Evolutionary conservation across 1,140 invertebrate genomes (phyloP).

Genomic region (Hyles vespertilio): DNA sequence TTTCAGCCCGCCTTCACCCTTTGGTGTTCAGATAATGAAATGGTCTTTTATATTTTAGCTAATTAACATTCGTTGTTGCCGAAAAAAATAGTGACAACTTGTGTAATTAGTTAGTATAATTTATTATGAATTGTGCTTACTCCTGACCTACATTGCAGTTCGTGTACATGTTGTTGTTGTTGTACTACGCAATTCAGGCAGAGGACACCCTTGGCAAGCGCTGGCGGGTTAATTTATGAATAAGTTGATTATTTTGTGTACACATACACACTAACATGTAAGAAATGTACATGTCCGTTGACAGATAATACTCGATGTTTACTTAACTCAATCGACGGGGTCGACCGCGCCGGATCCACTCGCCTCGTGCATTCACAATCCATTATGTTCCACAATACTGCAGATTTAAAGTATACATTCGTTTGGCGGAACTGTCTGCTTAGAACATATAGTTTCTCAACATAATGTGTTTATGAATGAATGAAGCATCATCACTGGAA

Average conservation of each 20-base stretch:
- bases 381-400: slow-evolving; percentile 38
- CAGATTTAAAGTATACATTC: slow-evolving; percentile 50
- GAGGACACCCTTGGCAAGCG: slow-evolving; percentile 10
- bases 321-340: slow-evolving; percentile 70
- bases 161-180: not conserved
- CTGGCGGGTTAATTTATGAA: slow-evolving; percentile 62
- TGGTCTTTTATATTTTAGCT: too few species aligned
- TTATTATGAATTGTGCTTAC: not conserved
- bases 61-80: too few species aligned
- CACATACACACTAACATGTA: slow-evolving; percentile 46
- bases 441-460: slow-evolving; percentile 50
- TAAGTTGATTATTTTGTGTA: slow-evolving; percentile 62
- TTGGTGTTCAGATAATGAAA: too few species aligned
- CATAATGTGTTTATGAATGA: slow-evolving; percentile 63
- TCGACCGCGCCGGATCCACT: slow-evolving; percentile 40
- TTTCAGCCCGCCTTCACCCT: not conserved
- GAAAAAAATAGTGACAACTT: too few species aligned
- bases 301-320: slow-evolving; percentile 75
- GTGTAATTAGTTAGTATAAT: too few species aligned
- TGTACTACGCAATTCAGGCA: slow-evolving; percentile 6
- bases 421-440: slow-evolving; percentile 30
- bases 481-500: slow-evolving; percentile 69
- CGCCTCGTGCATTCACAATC: slow-evolving; percentile 27
- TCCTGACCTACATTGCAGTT: slow-evolving; percentile 7
- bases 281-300: slow-evolving; percentile 63